Evolutionary conservation across 2,113 vertebrate genomes (phyloP), one percentile per base, ranked within the genome.

Genomic region (Stercorarius parasiticus): DNA sequence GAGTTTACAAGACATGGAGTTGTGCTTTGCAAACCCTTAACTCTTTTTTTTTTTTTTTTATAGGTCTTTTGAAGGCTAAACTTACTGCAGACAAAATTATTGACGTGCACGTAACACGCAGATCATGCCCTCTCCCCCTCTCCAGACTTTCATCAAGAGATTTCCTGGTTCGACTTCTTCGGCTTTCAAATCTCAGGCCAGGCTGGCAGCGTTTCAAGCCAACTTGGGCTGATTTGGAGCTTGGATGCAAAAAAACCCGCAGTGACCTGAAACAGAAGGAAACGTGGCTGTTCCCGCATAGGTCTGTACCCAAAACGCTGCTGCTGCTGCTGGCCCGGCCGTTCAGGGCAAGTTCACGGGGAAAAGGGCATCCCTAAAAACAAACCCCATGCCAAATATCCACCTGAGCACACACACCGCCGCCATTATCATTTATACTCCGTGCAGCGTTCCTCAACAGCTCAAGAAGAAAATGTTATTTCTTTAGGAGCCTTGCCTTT

Each of bases 101-200:
- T 79, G 53, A 14, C 7, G 11, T 5, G 70, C 74, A 38, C 49
- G 6, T 5, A 49, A 26, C 11, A 42, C 15, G 26, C 42, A 74
- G 47, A 38, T 15, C 2, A 0, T 6, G 22, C 27, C 64, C 49
- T 66, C 42, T 61, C 45, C 50, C 45, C 36, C 30, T 71, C 15
- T 36, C 25, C 17, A 67, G 78, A 73, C 56, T 67, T 88, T 53
- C 76, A 92, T 82, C 72, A 94, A 76, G 91, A 95, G 88, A 82
- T 93, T 82, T 95, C 84, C 90, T 92, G 86, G 77, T 90, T 71
- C 47, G 59, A 61, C 67, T 93, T 26, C 67, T 93, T 26, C 43
- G 81, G 12, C 74, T 91, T 93, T 55, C 86, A 82, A 86, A 56
- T 43, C 82, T 67, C 30, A 38, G 45, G 67, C 78, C 3, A 5